Evolutionary conservation across 2,113 vertebrate genomes (phyloP).

Genomic region (Chascanopsetta lugubris): DNA sequence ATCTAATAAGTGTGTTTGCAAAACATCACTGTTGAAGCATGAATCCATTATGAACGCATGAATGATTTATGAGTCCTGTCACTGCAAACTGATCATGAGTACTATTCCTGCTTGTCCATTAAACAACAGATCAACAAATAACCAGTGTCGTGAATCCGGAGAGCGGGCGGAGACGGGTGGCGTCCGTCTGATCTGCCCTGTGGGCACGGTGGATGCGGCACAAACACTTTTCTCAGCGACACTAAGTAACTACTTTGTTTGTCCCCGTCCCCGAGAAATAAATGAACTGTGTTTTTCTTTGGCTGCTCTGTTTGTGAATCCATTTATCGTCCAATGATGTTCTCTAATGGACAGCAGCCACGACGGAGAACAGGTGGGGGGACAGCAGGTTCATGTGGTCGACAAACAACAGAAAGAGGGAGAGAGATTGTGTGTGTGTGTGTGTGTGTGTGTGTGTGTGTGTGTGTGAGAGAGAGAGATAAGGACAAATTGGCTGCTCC

Average conservation of each 20-base stretch:
- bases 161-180: slow-evolving; percentile 14
- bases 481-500: no score
- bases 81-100: slow-evolving; percentile 16
- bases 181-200: slow-evolving; percentile 20
- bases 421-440: slow-evolving; percentile 3
- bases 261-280: slow-evolving; percentile 10
- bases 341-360: slow-evolving; percentile 14
- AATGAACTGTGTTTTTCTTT: slow-evolving; percentile 3
- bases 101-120: slow-evolving; percentile 4
- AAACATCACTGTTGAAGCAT: not conserved
- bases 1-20: slow-evolving; percentile 27
- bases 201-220: not conserved
- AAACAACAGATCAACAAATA: slow-evolving; percentile 22
- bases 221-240: slow-evolving; percentile 40
- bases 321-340: slow-evolving; percentile 15
- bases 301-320: slow-evolving; percentile 9
- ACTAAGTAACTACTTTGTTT: slow-evolving; percentile 39
- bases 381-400: slow-evolving; percentile 24
- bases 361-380: slow-evolving; percentile 14
- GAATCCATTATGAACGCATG: not conserved
- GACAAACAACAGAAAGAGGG: slow-evolving; percentile 19
- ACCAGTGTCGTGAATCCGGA: not conserved
- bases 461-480: not conserved
- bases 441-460: not conserved
- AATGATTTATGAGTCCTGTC: slow-evolving; percentile 2